Base-by-base conservation (phyloP, 2,113 vertebrate species). In the Mobula hypostoma region DNA sequence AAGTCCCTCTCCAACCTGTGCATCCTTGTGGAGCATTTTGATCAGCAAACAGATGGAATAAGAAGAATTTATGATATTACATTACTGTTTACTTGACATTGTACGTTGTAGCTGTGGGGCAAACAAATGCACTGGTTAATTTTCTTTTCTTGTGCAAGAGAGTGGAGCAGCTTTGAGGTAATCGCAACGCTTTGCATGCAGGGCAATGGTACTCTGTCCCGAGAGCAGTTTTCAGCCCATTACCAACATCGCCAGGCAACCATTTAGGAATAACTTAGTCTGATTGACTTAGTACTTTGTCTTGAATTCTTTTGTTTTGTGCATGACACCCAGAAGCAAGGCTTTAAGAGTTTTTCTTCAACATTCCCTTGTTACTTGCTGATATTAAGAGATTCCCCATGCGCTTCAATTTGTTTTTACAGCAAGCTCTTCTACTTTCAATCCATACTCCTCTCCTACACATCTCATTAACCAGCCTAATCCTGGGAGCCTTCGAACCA, bases 1-100 rank as follows among this genome's bases (percentile, higher is more conserved):
- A 48, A 48, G 1, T 48, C 48, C 1, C 48, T 48, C 48, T 48
- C 29, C 63, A 66, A 15, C n/a, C 61, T 36, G 29, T 48, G 14
- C n/a, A 56, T 66, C 87, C 87, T 56, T 66, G n/a, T 29, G 32
- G 87, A 68, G 29, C 87, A 19, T 68, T 88, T 88, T 11, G 29
- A 68, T 91, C 68, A 29, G 61, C 19, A 12, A 32, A 61, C n/a
- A 61, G 63, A 29, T 66, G 61, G 87, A 90, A 32, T 90, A 63
- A 36, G 87, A 68, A 68, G 1, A 63, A 29, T 27, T 68, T 17
- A 19, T 91, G 66, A 91, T 91, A 91, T 68, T 63, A 91, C 66
- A 91, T 91, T 68, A 91, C 87, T 91, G 87, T 68, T 90, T 91
- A 63, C 48, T 91, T 68, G 87, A 91, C 63, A 90, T 36, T 68